Evolutionary conservation across 2,888 invertebrate genomes (phyloP).

Genomic region (Caenorhabditis wallacei): DNA sequence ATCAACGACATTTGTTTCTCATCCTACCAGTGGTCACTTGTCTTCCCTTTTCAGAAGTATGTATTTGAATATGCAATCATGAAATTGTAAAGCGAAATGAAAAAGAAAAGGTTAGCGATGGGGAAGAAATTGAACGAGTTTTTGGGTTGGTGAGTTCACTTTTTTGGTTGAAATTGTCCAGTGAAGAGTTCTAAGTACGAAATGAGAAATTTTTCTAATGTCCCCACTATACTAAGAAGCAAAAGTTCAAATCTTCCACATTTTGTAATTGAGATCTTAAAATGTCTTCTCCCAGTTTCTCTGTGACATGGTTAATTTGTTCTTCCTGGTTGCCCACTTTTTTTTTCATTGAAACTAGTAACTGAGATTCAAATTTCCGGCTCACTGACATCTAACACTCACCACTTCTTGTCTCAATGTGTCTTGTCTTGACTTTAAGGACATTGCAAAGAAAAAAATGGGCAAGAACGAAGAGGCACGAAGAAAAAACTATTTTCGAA

Average conservation of each 20-base stretch:
- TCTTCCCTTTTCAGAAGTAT: slow-evolving; percentile 10
- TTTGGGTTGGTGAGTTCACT: slow-evolving; percentile 11
- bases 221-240: neutral
- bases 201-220: too few species aligned
- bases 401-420: slow-evolving; percentile 49
- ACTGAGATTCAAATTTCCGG: slow-evolving; percentile 52
- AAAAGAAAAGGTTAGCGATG: slow-evolving; percentile 17
- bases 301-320: slow-evolving; percentile 19
- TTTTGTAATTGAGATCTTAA: slow-evolving; percentile 5
- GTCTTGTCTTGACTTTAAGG: slow-evolving; percentile 16
- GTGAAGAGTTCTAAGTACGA: too few species aligned
- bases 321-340: slow-evolving; percentile 31
- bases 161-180: neutral
- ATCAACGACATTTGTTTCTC: slow-evolving; percentile 50
- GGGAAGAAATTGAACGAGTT: neutral
- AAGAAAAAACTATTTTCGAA: slow-evolving; percentile 56
- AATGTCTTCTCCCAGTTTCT: neutral
- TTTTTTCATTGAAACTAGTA: slow-evolving; percentile 35
- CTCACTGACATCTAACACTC: slow-evolving; percentile 55
- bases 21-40: slow-evolving; percentile 7
- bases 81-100: slow-evolving; percentile 26
- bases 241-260: slow-evolving; percentile 1
- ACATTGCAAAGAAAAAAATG: slow-evolving; percentile 5
- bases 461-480: slow-evolving; percentile 4
- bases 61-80: slow-evolving; percentile 33